Conservation (phyloP, 2,888 invertebrate species). For the Ornithoptera alexandrae region DNA sequence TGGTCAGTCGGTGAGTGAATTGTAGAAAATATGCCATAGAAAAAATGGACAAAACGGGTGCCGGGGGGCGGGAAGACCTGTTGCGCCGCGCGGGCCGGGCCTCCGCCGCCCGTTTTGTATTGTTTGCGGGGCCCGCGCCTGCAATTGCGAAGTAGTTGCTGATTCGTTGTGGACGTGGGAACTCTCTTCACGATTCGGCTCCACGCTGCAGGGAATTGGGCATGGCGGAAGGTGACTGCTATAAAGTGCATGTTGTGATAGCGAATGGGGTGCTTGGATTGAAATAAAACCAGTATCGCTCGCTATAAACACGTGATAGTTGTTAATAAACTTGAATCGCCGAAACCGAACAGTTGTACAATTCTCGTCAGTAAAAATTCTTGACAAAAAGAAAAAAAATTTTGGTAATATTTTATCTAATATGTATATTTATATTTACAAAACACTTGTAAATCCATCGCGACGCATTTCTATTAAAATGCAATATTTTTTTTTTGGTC, state of each 20-base stretch:
- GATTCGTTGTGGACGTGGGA: constrained; percentile 8
- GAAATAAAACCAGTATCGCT: too few species aligned
- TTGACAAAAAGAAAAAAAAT: too few species aligned
- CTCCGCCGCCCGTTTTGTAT: constrained; percentile 8
- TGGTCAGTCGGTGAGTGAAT: not conserved
- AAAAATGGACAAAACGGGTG: constrained; percentile 14
- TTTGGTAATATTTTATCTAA: not conserved
- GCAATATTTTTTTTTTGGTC: not conserved
- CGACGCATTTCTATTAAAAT: not conserved
- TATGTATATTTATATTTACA: not conserved
- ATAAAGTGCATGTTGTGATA: too few species aligned
- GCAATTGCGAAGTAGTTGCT: not conserved
- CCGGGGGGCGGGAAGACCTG: constrained; percentile 7
- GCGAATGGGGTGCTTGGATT: too few species aligned
- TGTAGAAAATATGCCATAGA: constrained; percentile 12
- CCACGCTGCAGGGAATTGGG: not conserved
- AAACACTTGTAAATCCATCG: not conserved
- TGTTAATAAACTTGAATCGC: too few species aligned
- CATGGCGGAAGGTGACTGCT: not conserved
- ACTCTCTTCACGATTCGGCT: not conserved
- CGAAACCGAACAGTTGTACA: too few species aligned
- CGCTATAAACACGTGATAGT: too few species aligned
- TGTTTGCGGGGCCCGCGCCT: constrained; percentile 9
- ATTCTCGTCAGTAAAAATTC: too few species aligned
- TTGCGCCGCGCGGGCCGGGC: constrained; percentile 14